phyloP scores from a whole-genome alignment of 2,888 invertebrate species.

The Tinea trinotella region DNA sequence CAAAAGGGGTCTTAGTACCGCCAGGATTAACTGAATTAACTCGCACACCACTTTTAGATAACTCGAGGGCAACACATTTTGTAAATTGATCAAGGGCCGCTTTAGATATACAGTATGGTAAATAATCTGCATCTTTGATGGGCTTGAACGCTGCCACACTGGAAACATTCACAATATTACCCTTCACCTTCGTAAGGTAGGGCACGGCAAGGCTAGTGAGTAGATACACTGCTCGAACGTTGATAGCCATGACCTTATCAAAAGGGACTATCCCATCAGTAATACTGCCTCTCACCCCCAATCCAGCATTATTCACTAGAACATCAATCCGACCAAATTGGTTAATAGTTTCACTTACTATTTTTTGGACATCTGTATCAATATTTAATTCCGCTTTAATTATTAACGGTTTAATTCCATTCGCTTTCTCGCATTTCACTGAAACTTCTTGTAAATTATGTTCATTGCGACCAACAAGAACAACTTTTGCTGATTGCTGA shows the following conservation, averaged over 20 bases:
- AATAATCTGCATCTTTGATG: conserved; percentile 74
- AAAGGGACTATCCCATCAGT: conserved; percentile 86
- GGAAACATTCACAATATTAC: conserved; percentile 92
- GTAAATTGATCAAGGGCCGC: conserved; percentile 95
- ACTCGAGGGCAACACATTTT: conserved; percentile 87
- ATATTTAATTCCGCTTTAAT: conserved; percentile 76
- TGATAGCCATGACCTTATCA: conserved; percentile 87
- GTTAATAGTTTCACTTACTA: conserved; percentile 77
- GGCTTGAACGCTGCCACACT: conserved; percentile 85
- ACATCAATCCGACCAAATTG: conserved; percentile 81
- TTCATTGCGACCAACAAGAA: conserved; percentile 78
- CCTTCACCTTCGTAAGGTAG: conserved; percentile 82
- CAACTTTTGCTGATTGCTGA: conserved; percentile 75
- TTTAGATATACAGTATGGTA: conserved; percentile 94
- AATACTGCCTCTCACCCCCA: conserved; percentile 81
- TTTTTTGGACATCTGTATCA: conserved; percentile 76
- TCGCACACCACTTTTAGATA: conserved; percentile 82
- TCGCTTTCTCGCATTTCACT: conserved; percentile 62
- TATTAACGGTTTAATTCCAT: conserved; percentile 64
- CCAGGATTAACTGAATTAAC: conserved; percentile 95
- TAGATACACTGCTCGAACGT: conserved; percentile 83
- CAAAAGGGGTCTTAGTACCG: conserved; percentile 81
- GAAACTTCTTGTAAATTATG: conserved; percentile 77
- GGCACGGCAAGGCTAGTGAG: conserved; percentile 88
- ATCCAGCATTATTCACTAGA: conserved; percentile 89